Evolutionary conservation across 2,797 vertebrate genomes (phyloP).

Genomic region (Bradypodion ventrale): DNA sequence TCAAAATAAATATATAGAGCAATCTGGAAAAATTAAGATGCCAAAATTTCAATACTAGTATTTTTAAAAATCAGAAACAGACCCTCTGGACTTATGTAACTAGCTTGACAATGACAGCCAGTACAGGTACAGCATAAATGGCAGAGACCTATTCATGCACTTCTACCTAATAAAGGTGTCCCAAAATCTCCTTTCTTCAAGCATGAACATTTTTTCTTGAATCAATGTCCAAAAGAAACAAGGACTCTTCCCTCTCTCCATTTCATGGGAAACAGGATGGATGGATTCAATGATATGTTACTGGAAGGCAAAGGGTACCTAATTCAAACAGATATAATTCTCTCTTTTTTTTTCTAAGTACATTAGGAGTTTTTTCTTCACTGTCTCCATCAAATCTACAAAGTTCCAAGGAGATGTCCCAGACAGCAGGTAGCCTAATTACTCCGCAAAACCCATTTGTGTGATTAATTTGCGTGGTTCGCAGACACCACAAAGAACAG

Average conservation of each 20-base stretch:
- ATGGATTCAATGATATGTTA: neutral
- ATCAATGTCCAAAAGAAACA: neutral
- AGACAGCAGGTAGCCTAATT: neutral
- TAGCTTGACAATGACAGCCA: neutral
- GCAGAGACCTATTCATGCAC: neutral
- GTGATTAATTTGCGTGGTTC: too few relatives aligned
- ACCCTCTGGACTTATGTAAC: neutral
- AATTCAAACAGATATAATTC: neutral
- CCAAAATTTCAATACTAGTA: neutral
- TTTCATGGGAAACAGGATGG: neutral
- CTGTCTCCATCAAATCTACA: neutral
- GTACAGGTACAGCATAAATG: too few relatives aligned
- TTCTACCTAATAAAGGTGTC: neutral
- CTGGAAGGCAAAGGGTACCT: neutral
- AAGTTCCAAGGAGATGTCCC: neutral
- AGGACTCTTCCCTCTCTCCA: neutral
- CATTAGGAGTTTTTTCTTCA: neutral
- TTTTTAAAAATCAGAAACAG: neutral
- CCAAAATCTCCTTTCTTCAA: neutral
- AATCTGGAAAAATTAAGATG: neutral
- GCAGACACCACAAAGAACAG: too few relatives aligned
- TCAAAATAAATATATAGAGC: too few relatives aligned
- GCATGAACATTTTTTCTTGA: neutral
- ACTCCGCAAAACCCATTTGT: too few relatives aligned
- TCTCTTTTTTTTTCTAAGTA: neutral